Conservation (phyloP, 2,888 invertebrate species). For the Pyralis farinalis region DNA sequence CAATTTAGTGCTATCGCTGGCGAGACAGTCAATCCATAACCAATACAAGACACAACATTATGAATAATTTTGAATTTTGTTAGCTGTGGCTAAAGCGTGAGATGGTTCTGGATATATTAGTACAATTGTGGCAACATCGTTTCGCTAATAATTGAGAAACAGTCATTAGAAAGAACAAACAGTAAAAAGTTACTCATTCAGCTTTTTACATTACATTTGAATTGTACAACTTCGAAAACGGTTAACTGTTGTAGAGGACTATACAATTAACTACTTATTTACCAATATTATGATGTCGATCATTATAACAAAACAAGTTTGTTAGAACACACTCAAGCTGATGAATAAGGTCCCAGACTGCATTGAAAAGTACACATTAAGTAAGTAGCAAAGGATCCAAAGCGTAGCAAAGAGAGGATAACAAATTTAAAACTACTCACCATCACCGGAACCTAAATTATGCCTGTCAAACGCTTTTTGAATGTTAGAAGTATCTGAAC, state of each 20-base stretch:
- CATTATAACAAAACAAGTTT: not conserved
- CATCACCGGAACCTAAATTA: conserved; percentile 62
- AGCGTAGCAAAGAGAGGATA: conserved; percentile 30
- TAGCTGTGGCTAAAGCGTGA: conserved; percentile 77
- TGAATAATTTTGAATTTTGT: conserved; percentile 76
- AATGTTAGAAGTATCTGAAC: conserved; percentile 41
- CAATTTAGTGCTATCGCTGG: conserved; percentile 46
- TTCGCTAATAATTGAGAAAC: conserved; percentile 1
- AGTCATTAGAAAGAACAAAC: conserved; percentile 2
- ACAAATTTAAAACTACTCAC: conserved; percentile 45
- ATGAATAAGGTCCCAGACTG: conserved; percentile 32
- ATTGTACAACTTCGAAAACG: no score
- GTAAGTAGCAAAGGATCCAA: conserved; percentile 35
- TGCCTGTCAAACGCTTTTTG: conserved; percentile 66
- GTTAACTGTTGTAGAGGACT: no score
- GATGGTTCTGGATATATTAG: conserved; percentile 68
- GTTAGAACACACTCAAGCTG: conserved; percentile 27
- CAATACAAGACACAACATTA: conserved; percentile 81
- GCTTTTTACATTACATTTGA: no score
- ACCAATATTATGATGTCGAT: no score
- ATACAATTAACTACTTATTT: no score
- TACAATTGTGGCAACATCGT: conserved; percentile 34
- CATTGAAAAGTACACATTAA: conserved; percentile 26
- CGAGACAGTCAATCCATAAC: conserved; percentile 64
- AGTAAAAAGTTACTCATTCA: conserved; percentile 7